These are phyloP conservation scores for Cyclargus thomasi DNA, from an alignment of 1,140 invertebrate species.

Conservation along the genomic window DNA sequence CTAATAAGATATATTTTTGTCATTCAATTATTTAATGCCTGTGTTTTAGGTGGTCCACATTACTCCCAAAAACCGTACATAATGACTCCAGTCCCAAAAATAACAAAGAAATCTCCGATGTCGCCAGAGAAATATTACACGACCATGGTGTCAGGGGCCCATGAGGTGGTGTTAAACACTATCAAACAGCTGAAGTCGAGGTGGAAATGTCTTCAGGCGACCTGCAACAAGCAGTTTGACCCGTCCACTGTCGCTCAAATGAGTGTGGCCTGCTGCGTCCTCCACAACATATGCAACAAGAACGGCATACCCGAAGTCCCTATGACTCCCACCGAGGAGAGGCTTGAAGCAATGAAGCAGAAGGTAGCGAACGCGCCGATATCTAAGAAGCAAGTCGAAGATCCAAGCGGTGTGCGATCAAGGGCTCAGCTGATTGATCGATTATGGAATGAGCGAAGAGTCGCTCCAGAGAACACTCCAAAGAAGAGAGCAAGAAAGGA, in stretches of 20 bases:
- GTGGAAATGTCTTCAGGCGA: constrained; percentile 61
- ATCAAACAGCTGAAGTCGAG: constrained; percentile 59
- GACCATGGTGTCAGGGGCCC: constrained; percentile 46
- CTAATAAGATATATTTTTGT: too few relatives aligned
- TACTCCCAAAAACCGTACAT: constrained; percentile 55
- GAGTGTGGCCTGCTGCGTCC: constrained; percentile 54
- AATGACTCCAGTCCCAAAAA: constrained; percentile 61
- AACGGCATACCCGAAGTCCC: constrained; percentile 35
- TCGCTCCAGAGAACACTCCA: constrained; percentile 34
- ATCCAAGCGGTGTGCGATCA: constrained; percentile 38
- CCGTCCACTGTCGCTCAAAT: constrained; percentile 46
- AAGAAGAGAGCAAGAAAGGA: constrained; percentile 57
- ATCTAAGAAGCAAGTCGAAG: constrained; percentile 46
- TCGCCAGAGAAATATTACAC: constrained; percentile 62
- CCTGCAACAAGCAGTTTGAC: constrained; percentile 59
- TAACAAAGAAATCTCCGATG: constrained; percentile 57
- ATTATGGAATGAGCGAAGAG: constrained; percentile 53
- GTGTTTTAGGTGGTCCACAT: constrained; percentile 42
- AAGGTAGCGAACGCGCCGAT: constrained; percentile 53
- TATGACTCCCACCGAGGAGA: constrained; percentile 54
- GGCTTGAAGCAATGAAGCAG: constrained; percentile 61
- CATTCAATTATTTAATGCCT: neutral
- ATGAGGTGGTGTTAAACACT: constrained; percentile 39
- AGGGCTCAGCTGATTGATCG: constrained; percentile 41
- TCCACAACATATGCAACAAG: constrained; percentile 55